Percentiles rank a stretch among this genome's conserved stretches.
Conservation (phyloP, 2,888 invertebrate genomes). For the Melieria crassipennis region DNA sequence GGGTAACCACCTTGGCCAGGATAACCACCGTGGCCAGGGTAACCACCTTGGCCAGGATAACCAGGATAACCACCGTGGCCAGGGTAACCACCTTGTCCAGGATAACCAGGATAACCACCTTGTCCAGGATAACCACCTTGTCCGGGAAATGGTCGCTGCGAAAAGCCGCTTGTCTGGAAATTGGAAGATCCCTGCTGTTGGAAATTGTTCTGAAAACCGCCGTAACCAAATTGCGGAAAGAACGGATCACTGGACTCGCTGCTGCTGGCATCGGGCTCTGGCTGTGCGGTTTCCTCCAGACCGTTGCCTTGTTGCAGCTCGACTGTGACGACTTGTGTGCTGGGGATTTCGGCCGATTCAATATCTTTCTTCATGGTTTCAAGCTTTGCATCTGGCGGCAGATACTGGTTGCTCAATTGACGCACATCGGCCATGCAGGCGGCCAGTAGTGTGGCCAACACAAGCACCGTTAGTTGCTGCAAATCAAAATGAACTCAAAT, state of each 20-base stretch:
- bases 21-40: slow-evolving; percentile 26
- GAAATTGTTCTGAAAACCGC: no score
- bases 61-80: slow-evolving; percentile 12
- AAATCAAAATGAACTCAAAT: no score
- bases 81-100: slow-evolving; percentile 1
- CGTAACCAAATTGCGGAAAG: not conserved
- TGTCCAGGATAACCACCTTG: slow-evolving; percentile 16
- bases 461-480: not conserved
- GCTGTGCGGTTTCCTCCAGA: not conserved
- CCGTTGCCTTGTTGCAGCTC: slow-evolving; percentile 13
- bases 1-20: slow-evolving; percentile 21
- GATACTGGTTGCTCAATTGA: not conserved
- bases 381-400: not conserved
- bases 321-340: not conserved
- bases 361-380: not conserved
- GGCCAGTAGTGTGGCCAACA: not conserved
- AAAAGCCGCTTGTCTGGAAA: no score
- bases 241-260: slow-evolving; percentile 10
- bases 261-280: not conserved
- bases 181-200: no score
- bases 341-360: not conserved
- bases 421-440: slow-evolving; percentile 13
- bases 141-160: not conserved
- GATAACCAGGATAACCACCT: slow-evolving; percentile 16
- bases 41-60: slow-evolving; percentile 16